phyloP scores from a whole-genome alignment of 2,113 vertebrate species.

The Gobius niger region DNA sequence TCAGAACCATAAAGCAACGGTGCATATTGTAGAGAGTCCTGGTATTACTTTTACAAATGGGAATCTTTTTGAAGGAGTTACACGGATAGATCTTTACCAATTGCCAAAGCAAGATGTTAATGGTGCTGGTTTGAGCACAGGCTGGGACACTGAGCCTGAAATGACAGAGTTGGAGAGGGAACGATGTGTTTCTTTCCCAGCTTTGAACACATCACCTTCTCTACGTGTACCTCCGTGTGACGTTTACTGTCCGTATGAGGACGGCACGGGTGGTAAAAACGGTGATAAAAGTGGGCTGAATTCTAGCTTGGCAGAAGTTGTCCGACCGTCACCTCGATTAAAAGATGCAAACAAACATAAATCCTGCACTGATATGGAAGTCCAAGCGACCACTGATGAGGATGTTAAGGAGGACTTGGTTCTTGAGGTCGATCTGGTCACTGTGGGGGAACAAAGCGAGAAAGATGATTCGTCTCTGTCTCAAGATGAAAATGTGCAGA shows the following conservation, averaged over 20 bases:
- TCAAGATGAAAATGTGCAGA: slow-evolving; percentile 24
- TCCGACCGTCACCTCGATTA: slow-evolving; percentile 17
- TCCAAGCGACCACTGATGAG: slow-evolving; percentile 48
- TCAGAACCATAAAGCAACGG: slow-evolving; percentile 71
- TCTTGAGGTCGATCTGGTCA: slow-evolving; percentile 72
- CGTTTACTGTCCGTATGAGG: slow-evolving; percentile 33
- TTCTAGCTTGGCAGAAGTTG: not conserved
- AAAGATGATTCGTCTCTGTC: slow-evolving; percentile 19
- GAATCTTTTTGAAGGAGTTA: slow-evolving; percentile 65
- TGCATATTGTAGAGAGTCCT: slow-evolving; percentile 67
- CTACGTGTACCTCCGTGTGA: slow-evolving; percentile 52
- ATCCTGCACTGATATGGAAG: slow-evolving; percentile 24
- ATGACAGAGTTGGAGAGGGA: slow-evolving; percentile 66
- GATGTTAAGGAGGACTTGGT: slow-evolving; percentile 72
- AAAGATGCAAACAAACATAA: slow-evolving; percentile 12
- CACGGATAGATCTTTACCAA: slow-evolving; percentile 51
- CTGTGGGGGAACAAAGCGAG: slow-evolving; percentile 68
- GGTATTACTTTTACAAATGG: slow-evolving; percentile 64
- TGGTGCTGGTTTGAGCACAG: slow-evolving; percentile 48
- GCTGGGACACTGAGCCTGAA: slow-evolving; percentile 76
- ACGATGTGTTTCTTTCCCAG: slow-evolving; percentile 72
- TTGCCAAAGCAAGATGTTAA: slow-evolving; percentile 41
- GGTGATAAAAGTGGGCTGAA: not conserved
- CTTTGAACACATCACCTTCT: slow-evolving; percentile 75
- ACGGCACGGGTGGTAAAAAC: slow-evolving; percentile 27